These are phyloP conservation scores for Picus viridis DNA, from an alignment of 2,797 vertebrate species.

Conservation along the genomic window DNA sequence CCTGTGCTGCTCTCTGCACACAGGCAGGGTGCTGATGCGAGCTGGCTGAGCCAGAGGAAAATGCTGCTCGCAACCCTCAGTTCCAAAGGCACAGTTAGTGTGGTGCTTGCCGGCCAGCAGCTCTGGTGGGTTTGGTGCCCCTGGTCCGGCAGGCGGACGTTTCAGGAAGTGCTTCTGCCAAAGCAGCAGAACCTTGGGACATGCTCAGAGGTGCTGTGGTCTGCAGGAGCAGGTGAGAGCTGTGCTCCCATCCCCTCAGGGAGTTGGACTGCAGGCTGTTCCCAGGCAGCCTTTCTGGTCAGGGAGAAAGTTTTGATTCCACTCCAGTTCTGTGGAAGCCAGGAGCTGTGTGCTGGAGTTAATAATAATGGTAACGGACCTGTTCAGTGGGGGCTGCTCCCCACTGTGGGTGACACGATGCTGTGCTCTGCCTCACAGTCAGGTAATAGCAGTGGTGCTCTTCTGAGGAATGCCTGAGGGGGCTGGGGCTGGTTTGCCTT, in stretches of 20 bases:
- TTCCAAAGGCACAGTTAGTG: not conserved
- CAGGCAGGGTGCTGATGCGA: not conserved
- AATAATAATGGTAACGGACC: not conserved
- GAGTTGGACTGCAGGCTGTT: not conserved
- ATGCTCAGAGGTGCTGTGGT: not conserved
- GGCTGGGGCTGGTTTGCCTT: too few species aligned
- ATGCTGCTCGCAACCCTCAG: not conserved
- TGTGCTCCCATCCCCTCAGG: not conserved
- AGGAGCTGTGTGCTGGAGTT: not conserved
- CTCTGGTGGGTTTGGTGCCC: not conserved
- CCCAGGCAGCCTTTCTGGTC: not conserved
- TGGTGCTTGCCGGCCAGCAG: not conserved
- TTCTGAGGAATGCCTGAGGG: too few species aligned
- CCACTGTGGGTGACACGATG: rapidly evolving
- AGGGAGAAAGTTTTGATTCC: not conserved
- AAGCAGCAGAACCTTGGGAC: not conserved
- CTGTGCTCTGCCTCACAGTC: not conserved
- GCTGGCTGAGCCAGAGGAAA: not conserved
- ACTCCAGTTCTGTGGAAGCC: not conserved
- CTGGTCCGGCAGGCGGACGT: not conserved
- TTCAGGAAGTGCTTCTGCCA: not conserved
- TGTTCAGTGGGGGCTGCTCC: not conserved
- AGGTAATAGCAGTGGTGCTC: too few species aligned
- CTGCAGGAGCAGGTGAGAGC: not conserved
- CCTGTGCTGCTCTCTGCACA: not conserved